A percentile compares a stretch with the other conserved stretches of the same genome.
Conservation (phyloP, 1,140 invertebrate species). For the Matsumurasca onukii region DNA sequence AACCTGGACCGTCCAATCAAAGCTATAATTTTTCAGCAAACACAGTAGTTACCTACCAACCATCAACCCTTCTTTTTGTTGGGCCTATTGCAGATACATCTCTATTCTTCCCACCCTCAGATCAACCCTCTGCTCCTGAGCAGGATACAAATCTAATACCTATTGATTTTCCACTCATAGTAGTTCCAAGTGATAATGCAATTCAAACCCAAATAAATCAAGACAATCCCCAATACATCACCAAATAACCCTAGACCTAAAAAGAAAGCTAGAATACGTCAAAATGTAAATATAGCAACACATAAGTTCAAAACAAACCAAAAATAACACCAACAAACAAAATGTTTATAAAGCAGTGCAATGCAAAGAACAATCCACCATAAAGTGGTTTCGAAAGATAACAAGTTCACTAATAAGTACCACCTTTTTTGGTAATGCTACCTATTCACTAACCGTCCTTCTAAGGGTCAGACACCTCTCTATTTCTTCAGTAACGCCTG, state of each 20-base stretch:
- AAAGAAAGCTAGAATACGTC: background rate
- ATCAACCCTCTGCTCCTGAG: no score
- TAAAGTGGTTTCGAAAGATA: background rate
- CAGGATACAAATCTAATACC: no score
- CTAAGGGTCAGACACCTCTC: background rate
- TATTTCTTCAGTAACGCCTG: background rate
- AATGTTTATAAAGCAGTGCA: background rate
- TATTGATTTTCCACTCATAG: no score
- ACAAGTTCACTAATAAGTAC: background rate
- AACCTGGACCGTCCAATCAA: background rate
- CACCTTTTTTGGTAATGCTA: background rate
- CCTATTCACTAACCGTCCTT: background rate
- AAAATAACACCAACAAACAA: background rate
- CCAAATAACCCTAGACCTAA: background rate
- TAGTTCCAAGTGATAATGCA: no score
- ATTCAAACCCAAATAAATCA: no score
- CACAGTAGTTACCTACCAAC: no score
- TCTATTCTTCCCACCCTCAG: no score
- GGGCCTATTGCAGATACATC: no score
- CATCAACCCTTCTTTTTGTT: no score
- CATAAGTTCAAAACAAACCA: background rate
- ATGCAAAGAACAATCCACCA: background rate
- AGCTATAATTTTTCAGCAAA: background rate
- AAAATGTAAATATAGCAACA: background rate
- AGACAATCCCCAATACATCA: background rate